Conservation (phyloP, 1,140 invertebrate genomes). For the Pinna nobilis region DNA sequence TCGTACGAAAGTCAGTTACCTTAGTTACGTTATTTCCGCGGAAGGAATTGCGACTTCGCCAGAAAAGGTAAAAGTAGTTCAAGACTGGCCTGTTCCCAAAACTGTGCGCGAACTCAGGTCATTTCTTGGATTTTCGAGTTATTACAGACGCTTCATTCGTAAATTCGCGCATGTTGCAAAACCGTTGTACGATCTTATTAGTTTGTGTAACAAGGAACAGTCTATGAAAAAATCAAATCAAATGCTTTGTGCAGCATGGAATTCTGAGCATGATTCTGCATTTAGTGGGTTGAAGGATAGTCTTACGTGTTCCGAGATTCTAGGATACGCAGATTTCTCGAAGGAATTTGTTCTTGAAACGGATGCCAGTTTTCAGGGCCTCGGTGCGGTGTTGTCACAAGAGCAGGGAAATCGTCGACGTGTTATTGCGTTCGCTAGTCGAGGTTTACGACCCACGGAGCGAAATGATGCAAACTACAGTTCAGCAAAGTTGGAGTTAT, state of each 20-base stretch:
- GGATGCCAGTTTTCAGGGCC: conserved; percentile 49
- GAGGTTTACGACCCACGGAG: conserved; percentile 16
- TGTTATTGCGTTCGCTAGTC: conserved; percentile 10
- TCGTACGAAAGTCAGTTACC: conserved; percentile 11
- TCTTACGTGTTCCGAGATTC: conserved; percentile 25
- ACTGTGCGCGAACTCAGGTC: conserved; percentile 19
- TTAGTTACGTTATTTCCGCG: conserved; percentile 1
- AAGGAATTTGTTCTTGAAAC: conserved; percentile 45
- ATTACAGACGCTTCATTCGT: conserved; percentile 16
- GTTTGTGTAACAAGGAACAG: neutral
- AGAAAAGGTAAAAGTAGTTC: conserved; percentile 26
- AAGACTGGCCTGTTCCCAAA: conserved; percentile 20
- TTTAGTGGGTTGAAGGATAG: conserved; percentile 24
- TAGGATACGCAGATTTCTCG: conserved; percentile 37
- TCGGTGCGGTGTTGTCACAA: conserved; percentile 57
- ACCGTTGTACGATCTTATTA: conserved; percentile 1
- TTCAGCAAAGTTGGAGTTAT: conserved; percentile 34
- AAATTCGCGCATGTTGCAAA: conserved; percentile 16
- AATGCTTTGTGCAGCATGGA: neutral
- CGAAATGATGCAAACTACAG: conserved; percentile 38
- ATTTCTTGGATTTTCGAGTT: conserved; percentile 48
- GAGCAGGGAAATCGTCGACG: neutral
- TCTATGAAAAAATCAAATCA: neutral
- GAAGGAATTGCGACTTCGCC: conserved; percentile 21
- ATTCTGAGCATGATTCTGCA: neutral